These are phyloP conservation scores for Himantopus leucocephalus DNA, from an alignment of 2,113 vertebrate species.

Conservation along the genomic window DNA sequence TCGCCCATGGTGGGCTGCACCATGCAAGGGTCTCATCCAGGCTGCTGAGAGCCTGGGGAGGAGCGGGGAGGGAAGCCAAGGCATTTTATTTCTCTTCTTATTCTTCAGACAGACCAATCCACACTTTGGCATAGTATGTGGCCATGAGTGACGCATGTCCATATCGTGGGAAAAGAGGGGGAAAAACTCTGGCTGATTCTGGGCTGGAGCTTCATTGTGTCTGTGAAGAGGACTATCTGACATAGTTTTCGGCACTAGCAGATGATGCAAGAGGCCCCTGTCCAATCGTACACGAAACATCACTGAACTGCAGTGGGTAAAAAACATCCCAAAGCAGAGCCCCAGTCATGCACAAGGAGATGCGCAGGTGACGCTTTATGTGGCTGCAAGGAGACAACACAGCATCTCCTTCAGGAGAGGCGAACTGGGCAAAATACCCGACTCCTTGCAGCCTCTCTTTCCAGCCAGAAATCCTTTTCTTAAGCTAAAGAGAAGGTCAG, in stretches of 20 bases:
- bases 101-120: not conserved
- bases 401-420: not conserved
- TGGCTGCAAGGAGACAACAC: not conserved
- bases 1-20: not conserved
- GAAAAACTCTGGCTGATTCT: not conserved
- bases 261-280: not conserved
- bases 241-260: not conserved
- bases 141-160: rapidly evolving
- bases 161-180: not conserved
- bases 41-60: not conserved
- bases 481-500: not conserved
- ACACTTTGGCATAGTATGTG: rapidly evolving
- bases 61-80: not conserved
- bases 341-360: not conserved
- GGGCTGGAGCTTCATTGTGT: not conserved
- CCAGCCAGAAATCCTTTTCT: not conserved
- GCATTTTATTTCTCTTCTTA: not conserved
- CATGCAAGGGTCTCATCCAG: not conserved
- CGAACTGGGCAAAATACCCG: rapidly evolving
- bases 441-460: not conserved
- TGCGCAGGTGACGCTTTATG: rapidly evolving
- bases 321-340: not conserved
- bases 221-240: not conserved
- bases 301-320: not conserved
- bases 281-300: rapidly evolving